phyloP scores from a whole-genome alignment of 53 echinoderm and acorn worm species.

The Zoroaster sp. region DNA sequence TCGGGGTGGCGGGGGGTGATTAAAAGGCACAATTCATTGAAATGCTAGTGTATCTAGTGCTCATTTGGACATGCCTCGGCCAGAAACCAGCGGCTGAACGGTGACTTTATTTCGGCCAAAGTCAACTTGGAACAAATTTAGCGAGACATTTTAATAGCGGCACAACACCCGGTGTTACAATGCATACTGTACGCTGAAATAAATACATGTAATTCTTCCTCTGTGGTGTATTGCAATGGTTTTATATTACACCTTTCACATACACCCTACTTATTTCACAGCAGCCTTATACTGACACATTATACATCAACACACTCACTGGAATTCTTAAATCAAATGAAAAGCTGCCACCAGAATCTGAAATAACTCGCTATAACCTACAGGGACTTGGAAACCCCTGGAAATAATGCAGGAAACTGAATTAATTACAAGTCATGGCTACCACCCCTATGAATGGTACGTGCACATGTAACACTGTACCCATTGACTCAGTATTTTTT shows the following conservation, averaged over 20 bases:
- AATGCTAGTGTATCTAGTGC: slow-evolving; percentile 15
- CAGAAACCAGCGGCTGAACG: neutral
- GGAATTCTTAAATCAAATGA: slow-evolving; percentile 44
- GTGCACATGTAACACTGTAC: neutral
- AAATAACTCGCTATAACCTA: neutral
- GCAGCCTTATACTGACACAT: slow-evolving; percentile 2
- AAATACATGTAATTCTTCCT: slow-evolving; percentile 3
- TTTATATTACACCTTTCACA: neutral
- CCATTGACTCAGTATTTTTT: neutral
- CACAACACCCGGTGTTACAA: neutral
- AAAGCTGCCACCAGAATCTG: neutral
- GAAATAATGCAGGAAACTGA: slow-evolving; percentile 1
- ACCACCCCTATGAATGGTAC: neutral
- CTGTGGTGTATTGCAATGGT: neutral
- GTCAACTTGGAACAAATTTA: neutral
- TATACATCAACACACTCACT: neutral
- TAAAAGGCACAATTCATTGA: slow-evolving; percentile 21
- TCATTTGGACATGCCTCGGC: slow-evolving; percentile 16
- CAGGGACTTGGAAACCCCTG: slow-evolving; percentile 1
- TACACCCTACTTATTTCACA: neutral
- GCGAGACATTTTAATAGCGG: too few species aligned
- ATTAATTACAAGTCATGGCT: slow-evolving; percentile 33
- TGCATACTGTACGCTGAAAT: neutral
- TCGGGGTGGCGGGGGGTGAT: neutral
- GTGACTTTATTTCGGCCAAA: neutral